A percentile compares a stretch with the other conserved stretches of the same genome.
These are phyloP conservation scores for Epinephelus lanceolatus DNA, from an alignment of 2,113 vertebrate species.

Conservation along the genomic window DNA sequence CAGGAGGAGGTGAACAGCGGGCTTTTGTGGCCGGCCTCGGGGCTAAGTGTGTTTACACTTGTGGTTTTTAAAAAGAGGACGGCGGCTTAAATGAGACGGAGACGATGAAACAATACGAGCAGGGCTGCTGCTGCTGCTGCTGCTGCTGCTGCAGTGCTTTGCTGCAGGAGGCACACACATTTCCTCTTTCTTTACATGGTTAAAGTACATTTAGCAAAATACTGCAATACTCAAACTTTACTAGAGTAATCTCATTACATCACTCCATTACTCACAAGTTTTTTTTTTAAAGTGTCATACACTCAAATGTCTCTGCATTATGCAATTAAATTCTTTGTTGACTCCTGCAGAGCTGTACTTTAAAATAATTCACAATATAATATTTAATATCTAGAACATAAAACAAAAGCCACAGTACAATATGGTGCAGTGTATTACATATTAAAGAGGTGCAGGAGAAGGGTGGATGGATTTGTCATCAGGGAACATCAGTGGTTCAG, in stretches of 20 bases:
- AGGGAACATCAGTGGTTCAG: neutral
- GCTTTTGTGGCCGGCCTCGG: conserved; percentile 72
- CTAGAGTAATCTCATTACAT: too few species aligned
- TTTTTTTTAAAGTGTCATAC: too few species aligned
- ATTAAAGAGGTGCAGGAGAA: neutral
- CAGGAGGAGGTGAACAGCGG: conserved; percentile 77
- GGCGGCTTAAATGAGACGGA: conserved; percentile 21
- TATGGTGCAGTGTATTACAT: neutral
- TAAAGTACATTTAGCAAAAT: neutral
- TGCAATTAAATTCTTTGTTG: neutral
- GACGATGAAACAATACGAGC: conserved; percentile 55
- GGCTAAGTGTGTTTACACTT: conserved; percentile 81
- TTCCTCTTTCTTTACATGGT: neutral
- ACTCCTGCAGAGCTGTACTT: neutral
- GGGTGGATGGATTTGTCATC: neutral
- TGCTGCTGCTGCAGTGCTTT: neutral
- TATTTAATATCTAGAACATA: neutral
- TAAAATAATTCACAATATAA: neutral
- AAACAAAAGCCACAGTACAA: neutral
- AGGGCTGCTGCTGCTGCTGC: conserved; percentile 8
- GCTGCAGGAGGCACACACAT: neutral
- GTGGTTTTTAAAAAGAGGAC: conserved; percentile 73
- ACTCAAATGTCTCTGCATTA: neutral
- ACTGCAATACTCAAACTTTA: neutral
- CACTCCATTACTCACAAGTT: too few species aligned